Base-by-base conservation (phyloP, 1,140 invertebrate species). In the Pachypeltis micranthus region DNA sequence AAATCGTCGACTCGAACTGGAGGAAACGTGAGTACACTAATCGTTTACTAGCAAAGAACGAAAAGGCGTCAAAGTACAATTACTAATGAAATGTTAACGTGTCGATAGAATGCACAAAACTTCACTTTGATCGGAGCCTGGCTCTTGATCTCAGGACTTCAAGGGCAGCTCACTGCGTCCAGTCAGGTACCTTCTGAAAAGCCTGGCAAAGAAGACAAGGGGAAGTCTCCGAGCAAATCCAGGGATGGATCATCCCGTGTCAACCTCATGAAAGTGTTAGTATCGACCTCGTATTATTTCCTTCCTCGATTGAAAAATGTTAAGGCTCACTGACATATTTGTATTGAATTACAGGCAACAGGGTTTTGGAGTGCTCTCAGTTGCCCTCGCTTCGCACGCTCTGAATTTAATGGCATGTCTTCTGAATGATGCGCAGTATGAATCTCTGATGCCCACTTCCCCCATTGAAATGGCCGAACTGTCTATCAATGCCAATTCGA, bases 51-150 rank as follows among this genome's bases (percentile, higher is more conserved):
- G n/a, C n/a, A n/a, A n/a, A n/a, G n/a, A n/a, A n/a, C n/a, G n/a
- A n/a, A n/a, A n/a, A n/a, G n/a, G n/a, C n/a, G n/a, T n/a, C n/a
- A n/a, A n/a, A n/a, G n/a, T n/a, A n/a, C 24, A 47, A 19, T 47
- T 47, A n/a, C 2, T 2, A 19, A 19, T 47, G 14, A 47, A 47
- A 47, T 47, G 24, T 19, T 2, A 14, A 39, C 28, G 16, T 61
- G 14, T 61, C 59, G 47, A n/a, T 24, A 44, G 25, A 27, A 51
- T 65, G 83, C 89, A 64, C 91, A 95, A 77, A 96, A 95, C 77
- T 85, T 93, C 70, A 76, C 93, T 54, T 81, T 93, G 72, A 84
- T 91, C 66, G 90, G 90, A 7, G 85, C 87, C 0, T 95, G 91
- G 91, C 78, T 93, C 25, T 73, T 94, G 16, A 79, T 93, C 19